These are phyloP conservation scores for Aphelocoma californica DNA, from an alignment of 2,797 vertebrate genomes.

Conservation along the genomic window DNA sequence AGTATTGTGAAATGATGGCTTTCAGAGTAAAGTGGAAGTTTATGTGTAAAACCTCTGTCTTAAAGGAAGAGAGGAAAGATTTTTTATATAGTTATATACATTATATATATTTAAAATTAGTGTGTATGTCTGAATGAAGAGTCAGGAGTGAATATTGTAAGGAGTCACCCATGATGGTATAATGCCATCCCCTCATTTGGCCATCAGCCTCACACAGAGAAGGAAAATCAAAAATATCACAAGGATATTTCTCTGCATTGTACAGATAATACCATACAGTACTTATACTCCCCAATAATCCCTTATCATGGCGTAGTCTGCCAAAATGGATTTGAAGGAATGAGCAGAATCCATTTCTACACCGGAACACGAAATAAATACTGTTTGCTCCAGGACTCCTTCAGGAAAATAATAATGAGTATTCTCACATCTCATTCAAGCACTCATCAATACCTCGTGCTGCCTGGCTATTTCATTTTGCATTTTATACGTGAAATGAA, in stretches of 20 bases:
- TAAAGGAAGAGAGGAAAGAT: not conserved
- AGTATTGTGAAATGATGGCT: not conserved
- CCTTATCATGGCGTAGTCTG: not conserved
- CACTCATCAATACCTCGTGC: not conserved
- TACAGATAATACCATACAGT: not conserved
- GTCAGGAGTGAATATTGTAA: not conserved
- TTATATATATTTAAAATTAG: not conserved
- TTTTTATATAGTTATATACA: not conserved
- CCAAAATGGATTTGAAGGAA: not conserved
- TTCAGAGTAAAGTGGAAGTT: not conserved
- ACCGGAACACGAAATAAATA: not conserved
- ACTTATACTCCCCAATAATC: not conserved
- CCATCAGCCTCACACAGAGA: not conserved
- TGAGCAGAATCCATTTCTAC: not conserved
- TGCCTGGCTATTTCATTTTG: not conserved
- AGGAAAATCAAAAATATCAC: not conserved
- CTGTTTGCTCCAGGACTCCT: not conserved
- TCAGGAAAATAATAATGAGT: slow-evolving; percentile 17
- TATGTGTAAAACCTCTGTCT: not conserved
- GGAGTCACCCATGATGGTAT: not conserved
- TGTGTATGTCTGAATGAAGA: not conserved
- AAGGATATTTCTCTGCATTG: not conserved
- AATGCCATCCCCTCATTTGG: not conserved
- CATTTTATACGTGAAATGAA: not conserved
- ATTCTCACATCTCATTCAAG: slow-evolving; percentile 15